A percentile compares a stretch with the other conserved stretches of the same genome.
Evolutionary conservation across 1,140 invertebrate species (phyloP).

Genomic region (Atta colombica): DNA sequence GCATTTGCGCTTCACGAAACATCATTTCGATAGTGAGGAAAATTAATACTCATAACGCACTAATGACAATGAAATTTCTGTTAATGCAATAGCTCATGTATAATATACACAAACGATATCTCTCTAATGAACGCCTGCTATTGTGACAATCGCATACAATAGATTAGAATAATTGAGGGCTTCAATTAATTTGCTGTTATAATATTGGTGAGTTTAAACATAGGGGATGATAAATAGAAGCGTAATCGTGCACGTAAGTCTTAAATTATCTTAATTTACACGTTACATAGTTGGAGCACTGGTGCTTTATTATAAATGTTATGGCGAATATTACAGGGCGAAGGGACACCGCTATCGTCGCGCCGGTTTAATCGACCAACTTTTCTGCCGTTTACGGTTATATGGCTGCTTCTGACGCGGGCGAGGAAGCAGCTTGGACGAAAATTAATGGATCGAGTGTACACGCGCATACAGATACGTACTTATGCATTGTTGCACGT

Average conservation of each 20-base stretch:
- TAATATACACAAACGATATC: conserved; percentile 4
- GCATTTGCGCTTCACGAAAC: neutral
- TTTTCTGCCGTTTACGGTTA: conserved; percentile 73
- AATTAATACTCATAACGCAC: conserved; percentile 26
- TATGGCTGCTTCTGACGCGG: conserved; percentile 73
- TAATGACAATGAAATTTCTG: conserved; percentile 32
- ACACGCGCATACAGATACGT: conserved; percentile 61
- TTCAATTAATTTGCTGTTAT: conserved; percentile 28
- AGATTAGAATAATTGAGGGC: conserved; percentile 18
- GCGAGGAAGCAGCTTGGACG: conserved; percentile 71
- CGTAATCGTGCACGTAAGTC: conserved; percentile 3
- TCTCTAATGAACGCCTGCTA: conserved; percentile 16
- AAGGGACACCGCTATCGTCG: conserved; percentile 50
- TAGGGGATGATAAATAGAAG: conserved; percentile 11
- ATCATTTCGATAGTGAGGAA: neutral
- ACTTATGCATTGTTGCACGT: conserved; percentile 73
- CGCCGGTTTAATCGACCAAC: conserved; percentile 77
- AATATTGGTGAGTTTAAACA: conserved; percentile 3
- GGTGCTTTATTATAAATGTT: conserved; percentile 55
- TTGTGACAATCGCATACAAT: neutral
- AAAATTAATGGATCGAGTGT: conserved; percentile 77
- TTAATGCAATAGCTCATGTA: neutral
- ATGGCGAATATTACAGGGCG: neutral
- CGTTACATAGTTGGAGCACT: conserved; percentile 15
- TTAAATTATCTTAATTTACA: conserved; percentile 44